phyloP scores from a whole-genome alignment of 2,113 vertebrate species.

The Gymnogyps californianus region DNA sequence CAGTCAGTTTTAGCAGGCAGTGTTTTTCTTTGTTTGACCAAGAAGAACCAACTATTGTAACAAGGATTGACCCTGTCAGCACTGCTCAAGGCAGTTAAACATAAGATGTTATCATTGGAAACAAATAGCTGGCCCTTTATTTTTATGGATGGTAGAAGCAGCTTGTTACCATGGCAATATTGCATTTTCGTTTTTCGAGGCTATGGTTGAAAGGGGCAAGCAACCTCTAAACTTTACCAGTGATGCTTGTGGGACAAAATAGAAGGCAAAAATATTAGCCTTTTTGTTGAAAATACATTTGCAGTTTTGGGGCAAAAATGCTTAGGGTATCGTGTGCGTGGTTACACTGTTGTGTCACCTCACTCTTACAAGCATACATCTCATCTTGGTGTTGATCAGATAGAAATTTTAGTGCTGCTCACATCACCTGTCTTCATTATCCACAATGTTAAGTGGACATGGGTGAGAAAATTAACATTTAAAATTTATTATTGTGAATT shows the following conservation, averaged over 20 bases:
- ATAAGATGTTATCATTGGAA: slow-evolving; percentile 27
- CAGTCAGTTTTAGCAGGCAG: not conserved
- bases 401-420: not conserved
- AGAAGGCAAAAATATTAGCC: not conserved
- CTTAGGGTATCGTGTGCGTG: accelerated
- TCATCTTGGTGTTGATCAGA: not conserved
- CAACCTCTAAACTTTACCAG: slow-evolving; percentile 37
- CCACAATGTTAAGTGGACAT: not conserved
- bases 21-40: slow-evolving; percentile 32
- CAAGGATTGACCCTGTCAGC: slow-evolving; percentile 13
- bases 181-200: not conserved
- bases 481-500: not conserved
- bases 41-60: not conserved
- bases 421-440: not conserved
- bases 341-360: not conserved
- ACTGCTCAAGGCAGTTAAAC: slow-evolving; percentile 11
- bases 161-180: slow-evolving; percentile 15
- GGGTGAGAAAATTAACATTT: not conserved
- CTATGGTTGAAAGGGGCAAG: not conserved
- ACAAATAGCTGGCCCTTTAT: slow-evolving; percentile 21
- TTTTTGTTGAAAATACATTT: not conserved
- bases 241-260: not conserved
- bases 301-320: not conserved
- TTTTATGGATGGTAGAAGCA: slow-evolving; percentile 14
- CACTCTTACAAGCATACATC: not conserved